phyloP scores from a whole-genome alignment of 37 sponge, comb jelly and placozoan genomes.

The Mnemiopsis leidyi region DNA sequence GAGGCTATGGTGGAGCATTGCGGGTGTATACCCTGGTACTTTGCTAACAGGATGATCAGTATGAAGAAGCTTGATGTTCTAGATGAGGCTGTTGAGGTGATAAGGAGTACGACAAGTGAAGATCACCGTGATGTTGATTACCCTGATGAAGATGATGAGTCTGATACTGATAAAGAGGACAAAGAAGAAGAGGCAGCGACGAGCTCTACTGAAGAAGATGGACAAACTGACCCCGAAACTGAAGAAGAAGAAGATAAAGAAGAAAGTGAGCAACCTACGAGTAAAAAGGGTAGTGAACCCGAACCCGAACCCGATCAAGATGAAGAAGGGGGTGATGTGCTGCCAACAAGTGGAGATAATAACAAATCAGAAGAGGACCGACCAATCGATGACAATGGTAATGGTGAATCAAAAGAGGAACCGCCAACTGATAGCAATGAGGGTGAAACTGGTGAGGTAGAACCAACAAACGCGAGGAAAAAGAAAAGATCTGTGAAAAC shows the following conservation, averaged over 20 bases:
- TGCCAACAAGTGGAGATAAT: neutral
- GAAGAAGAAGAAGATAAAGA: neutral
- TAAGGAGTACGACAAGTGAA: neutral
- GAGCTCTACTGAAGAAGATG: neutral
- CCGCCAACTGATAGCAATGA: too few relatives aligned
- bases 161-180: too few relatives aligned
- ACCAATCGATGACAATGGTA: too few relatives aligned
- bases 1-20: neutral
- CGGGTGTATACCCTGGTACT: conserved; percentile 53
- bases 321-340: neutral
- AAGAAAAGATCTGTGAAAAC: neutral
- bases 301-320: neutral
- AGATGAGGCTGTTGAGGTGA: conserved; percentile 22
- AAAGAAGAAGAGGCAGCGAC: neutral
- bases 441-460: too few relatives aligned
- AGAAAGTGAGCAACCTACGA: too few relatives aligned
- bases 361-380: neutral
- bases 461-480: too few relatives aligned
- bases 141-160: too few relatives aligned
- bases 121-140: neutral
- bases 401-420: too few relatives aligned
- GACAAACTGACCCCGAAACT: neutral
- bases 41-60: neutral
- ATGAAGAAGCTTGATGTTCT: neutral
- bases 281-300: too few relatives aligned